phyloP scores from a whole-genome alignment of 92 coral and sea anemone species.

The Zoanthus sociatus region DNA sequence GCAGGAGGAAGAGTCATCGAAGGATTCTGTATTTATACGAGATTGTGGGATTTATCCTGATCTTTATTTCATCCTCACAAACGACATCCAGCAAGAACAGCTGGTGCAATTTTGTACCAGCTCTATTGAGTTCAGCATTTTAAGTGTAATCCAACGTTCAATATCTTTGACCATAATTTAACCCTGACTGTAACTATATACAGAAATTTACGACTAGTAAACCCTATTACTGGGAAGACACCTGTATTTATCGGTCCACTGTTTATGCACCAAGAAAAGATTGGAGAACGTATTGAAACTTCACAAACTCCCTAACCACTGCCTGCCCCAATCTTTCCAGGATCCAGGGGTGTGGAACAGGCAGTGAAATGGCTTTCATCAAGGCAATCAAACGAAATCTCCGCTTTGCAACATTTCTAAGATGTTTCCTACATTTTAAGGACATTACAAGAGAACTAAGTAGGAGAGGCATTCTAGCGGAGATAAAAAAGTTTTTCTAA shows the following conservation, averaged over 20 bases:
- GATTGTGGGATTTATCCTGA: slow-evolving; percentile 62
- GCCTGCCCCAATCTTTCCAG: slow-evolving; percentile 47
- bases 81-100: slow-evolving; percentile 59
- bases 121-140: slow-evolving; percentile 43
- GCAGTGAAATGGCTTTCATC: slow-evolving; percentile 52
- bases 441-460: slow-evolving; percentile 48
- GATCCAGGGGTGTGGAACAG: slow-evolving; percentile 53
- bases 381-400: slow-evolving; percentile 40
- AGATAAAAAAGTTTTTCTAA: slow-evolving; percentile 30
- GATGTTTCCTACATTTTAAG: too few species aligned
- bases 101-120: slow-evolving; percentile 61
- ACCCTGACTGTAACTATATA: slow-evolving; percentile 65
- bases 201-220: slow-evolving; percentile 52
- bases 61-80: slow-evolving; percentile 53
- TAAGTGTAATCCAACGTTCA: slow-evolving; percentile 65
- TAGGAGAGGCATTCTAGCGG: slow-evolving; percentile 47
- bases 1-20: slow-evolving; percentile 62
- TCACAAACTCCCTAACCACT: slow-evolving; percentile 45
- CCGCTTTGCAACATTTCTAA: too few species aligned
- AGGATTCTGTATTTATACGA: slow-evolving; percentile 51
- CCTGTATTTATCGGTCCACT: slow-evolving; percentile 64
- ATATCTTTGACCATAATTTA: slow-evolving; percentile 58
- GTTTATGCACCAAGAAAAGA: slow-evolving; percentile 67
- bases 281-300: slow-evolving; percentile 60
- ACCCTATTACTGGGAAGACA: slow-evolving; percentile 40